Conservation (phyloP, 2,113 vertebrate genomes). For the Entelurus aequoreus region DNA sequence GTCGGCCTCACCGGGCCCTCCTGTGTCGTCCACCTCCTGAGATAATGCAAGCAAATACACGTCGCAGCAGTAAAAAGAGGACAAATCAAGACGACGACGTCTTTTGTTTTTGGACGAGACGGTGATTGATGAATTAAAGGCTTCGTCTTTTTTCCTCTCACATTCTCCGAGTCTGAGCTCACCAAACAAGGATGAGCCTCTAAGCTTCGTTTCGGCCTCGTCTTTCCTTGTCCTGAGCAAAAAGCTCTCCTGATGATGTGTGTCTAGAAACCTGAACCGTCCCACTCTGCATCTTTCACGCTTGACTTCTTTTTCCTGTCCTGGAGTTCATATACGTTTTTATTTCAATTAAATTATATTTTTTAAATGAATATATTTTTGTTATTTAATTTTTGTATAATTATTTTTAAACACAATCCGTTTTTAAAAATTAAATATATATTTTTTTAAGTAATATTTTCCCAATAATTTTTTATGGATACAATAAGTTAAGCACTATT, state of each 20-base stretch:
- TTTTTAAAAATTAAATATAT: too few relatives aligned
- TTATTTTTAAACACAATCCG: too few relatives aligned
- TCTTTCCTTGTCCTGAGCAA: conserved; percentile 29
- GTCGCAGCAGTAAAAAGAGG: conserved; percentile 25
- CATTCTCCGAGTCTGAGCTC: conserved; percentile 43
- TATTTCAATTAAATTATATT: too few relatives aligned
- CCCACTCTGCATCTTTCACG: not conserved
- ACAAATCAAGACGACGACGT: conserved; percentile 30
- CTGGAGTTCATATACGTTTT: conserved; percentile 15
- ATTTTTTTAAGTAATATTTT: too few relatives aligned
- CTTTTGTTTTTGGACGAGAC: conserved; percentile 26
- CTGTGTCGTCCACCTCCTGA: conserved; percentile 47
- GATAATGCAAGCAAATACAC: conserved; percentile 50
- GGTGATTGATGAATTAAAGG: conserved; percentile 42
- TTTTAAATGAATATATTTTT: too few relatives aligned
- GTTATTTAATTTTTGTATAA: too few relatives aligned
- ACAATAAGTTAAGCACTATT: too few relatives aligned
- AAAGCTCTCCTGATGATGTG: conserved; percentile 25
- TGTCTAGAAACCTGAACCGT: conserved; percentile 25
- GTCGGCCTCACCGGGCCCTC: conserved; percentile 33
- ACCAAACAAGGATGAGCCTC: conserved; percentile 40
- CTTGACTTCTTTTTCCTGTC: not conserved
- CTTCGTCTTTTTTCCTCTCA: conserved; percentile 46
- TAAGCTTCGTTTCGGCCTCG: conserved; percentile 25
- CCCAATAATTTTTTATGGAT: too few relatives aligned